Conservation (phyloP, 1,140 invertebrate genomes). For the Ceratina australensis region DNA sequence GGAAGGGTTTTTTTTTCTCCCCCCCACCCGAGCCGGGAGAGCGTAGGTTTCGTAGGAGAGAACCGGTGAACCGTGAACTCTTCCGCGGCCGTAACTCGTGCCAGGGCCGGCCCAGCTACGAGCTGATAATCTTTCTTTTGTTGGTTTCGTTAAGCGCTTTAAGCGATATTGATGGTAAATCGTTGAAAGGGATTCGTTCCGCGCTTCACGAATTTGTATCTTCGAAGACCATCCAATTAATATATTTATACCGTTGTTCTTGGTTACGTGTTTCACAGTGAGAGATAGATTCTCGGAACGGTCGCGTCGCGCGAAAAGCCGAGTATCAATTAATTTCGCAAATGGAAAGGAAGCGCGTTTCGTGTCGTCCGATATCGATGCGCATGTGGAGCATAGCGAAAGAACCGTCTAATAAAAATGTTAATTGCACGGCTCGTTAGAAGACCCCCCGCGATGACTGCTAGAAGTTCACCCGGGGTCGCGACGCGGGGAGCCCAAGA, state of each 20-base stretch:
- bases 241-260: no score
- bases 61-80: conserved; percentile 35
- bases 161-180: neutral
- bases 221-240: no score
- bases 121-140: conserved; percentile 44
- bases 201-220: no score
- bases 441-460: conserved; percentile 74
- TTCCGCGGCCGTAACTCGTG: conserved; percentile 42
- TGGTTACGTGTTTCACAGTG: no score
- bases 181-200: no score
- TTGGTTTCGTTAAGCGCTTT: conserved; percentile 36
- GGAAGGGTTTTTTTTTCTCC: neutral
- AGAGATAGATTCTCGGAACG: neutral
- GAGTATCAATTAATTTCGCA: conserved; percentile 50
- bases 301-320: neutral
- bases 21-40: no score
- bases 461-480: conserved; percentile 77
- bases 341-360: conserved; percentile 42
- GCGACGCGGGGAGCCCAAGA: conserved; percentile 74
- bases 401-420: conserved; percentile 77
- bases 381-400: conserved; percentile 57
- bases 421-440: conserved; percentile 79
- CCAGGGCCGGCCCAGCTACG: neutral
- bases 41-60: neutral
- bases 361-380: conserved; percentile 53